phyloP scores from a whole-genome alignment of 2,797 vertebrate genomes.

The Xerus rutilus region DNA sequence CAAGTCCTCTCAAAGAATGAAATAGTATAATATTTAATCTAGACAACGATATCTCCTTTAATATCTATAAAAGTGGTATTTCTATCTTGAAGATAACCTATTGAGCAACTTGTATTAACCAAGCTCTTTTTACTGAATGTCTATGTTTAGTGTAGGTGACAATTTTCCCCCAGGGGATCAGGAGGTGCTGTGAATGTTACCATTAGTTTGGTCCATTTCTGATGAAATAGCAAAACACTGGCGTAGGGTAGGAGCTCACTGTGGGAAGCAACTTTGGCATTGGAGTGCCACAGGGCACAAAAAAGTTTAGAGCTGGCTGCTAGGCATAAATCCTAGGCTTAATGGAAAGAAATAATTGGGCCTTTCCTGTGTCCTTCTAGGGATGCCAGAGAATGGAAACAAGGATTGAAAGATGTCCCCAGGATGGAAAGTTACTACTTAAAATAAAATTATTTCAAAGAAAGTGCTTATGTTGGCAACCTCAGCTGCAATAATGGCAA shows the following conservation, averaged over 20 bases:
- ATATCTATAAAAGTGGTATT: not conserved
- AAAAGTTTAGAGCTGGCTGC: not conserved
- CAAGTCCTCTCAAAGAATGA: not conserved
- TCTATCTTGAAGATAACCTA: not conserved
- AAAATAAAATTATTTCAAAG: conserved; percentile 29
- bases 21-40: not conserved
- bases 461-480: not conserved
- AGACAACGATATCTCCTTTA: not conserved
- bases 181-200: not conserved
- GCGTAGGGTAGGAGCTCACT: not conserved
- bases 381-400: not conserved
- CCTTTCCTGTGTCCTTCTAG: not conserved
- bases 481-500: not conserved
- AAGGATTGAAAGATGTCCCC: not conserved
- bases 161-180: too few species aligned
- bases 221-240: not conserved
- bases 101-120: not conserved
- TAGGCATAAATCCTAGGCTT: not conserved
- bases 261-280: not conserved
- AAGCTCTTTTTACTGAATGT: not conserved
- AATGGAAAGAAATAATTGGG: not conserved
- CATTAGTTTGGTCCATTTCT: not conserved
- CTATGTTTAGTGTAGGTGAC: not conserved
- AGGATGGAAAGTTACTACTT: not conserved
- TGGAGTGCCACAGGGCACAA: not conserved